Conservation (phyloP, 1,140 invertebrate species). For the Hyphantria cunea region DNA sequence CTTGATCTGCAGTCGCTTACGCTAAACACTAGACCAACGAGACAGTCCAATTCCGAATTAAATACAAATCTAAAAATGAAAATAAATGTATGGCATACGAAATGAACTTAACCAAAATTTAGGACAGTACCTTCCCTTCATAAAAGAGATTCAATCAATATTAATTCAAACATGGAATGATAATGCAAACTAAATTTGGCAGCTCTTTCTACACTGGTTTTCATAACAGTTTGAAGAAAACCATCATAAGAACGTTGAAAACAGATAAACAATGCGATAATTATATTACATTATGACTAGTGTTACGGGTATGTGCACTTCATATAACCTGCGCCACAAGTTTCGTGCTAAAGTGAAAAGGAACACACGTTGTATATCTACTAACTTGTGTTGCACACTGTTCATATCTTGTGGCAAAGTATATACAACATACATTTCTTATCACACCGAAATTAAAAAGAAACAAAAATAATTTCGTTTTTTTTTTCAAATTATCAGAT, state of each 20-base stretch:
- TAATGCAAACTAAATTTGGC: neutral
- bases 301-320: constrained; percentile 41
- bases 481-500: constrained; percentile 15
- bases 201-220: constrained; percentile 3
- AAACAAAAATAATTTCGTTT: constrained; percentile 4
- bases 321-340: constrained; percentile 24
- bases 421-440: constrained; percentile 14
- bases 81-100: too few relatives aligned
- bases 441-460: constrained; percentile 18
- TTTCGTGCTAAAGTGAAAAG: constrained; percentile 4
- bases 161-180: constrained; percentile 10
- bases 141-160: constrained; percentile 14
- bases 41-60: neutral
- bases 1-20: too few relatives aligned
- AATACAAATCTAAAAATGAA: too few relatives aligned
- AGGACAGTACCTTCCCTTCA: neutral
- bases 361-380: neutral
- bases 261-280: constrained; percentile 22
- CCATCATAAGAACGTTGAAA: constrained; percentile 6
- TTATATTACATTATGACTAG: constrained; percentile 46
- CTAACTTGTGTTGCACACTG: constrained; percentile 9
- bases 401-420: constrained; percentile 2
- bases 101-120: neutral
- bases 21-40: too few relatives aligned
- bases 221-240: constrained; percentile 12